Evolutionary conservation across 2,113 vertebrate genomes (phyloP).

Genomic region (Zapus hudsonius): DNA sequence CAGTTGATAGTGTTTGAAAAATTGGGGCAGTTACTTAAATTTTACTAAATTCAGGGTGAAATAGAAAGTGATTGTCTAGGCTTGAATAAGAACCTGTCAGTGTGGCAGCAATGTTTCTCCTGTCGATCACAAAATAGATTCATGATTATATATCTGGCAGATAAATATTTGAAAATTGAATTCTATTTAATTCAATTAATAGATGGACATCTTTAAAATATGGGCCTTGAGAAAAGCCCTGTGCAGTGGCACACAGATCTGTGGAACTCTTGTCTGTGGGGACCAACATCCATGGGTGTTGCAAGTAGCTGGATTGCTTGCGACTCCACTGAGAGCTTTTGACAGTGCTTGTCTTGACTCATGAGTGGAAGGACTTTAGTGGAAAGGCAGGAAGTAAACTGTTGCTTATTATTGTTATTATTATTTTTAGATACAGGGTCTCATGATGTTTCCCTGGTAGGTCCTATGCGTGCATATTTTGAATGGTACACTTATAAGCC

Average conservation of each 20-base stretch:
- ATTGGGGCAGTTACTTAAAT: conserved; percentile 55
- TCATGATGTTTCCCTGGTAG: neutral
- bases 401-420: too few species aligned
- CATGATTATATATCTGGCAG: conserved; percentile 49
- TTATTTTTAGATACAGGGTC: neutral
- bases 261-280: accelerated
- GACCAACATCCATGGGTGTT: accelerated
- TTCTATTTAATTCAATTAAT: conserved; percentile 11
- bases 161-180: conserved; percentile 60
- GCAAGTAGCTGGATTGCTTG: neutral
- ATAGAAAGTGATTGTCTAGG: conserved; percentile 46
- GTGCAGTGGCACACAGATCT: neutral
- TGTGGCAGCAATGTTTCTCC: conserved; percentile 26
- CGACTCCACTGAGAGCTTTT: neutral
- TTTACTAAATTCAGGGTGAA: conserved; percentile 68
- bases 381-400: neutral
- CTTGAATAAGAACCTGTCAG: conserved; percentile 15
- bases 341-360: neutral
- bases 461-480: neutral
- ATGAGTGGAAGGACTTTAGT: neutral
- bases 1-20: conserved; percentile 42
- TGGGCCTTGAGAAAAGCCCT: neutral
- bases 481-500: neutral
- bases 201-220: conserved; percentile 31
- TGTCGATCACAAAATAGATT: conserved; percentile 27